Evolutionary conservation across 2,888 invertebrate species (phyloP).

Genomic region (Cryptosula pallasiana): DNA sequence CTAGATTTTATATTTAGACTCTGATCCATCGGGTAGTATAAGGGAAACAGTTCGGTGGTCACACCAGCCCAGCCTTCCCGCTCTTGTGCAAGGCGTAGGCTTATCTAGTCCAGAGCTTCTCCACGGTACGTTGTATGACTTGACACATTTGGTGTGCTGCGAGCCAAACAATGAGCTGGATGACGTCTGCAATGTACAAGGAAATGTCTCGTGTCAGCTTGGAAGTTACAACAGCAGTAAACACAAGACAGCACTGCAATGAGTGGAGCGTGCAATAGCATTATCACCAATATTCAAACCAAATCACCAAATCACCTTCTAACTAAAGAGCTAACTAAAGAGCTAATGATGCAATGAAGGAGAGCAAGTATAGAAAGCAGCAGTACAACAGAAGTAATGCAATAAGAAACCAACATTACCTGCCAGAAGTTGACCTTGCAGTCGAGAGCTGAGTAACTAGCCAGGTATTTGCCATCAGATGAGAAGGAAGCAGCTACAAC

Average conservation of each 20-base stretch:
- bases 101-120: conserved; percentile 22
- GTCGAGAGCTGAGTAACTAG: conserved; percentile 89
- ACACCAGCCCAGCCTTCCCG: conserved; percentile 75
- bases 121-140: conserved; percentile 70
- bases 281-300: background rate
- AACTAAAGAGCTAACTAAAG: no score
- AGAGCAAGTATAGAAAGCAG: no score
- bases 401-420: no score
- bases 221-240: no score
- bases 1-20: conserved; percentile 53
- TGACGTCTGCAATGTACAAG: conserved; percentile 59
- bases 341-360: no score
- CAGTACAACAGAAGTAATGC: no score
- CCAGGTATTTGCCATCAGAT: conserved; percentile 93
- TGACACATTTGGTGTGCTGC: conserved; percentile 90
- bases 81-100: background rate
- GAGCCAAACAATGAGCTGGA: conserved; percentile 89
- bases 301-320: no score
- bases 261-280: background rate
- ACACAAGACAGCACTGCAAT: background rate
- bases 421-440: conserved; percentile 97
- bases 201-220: conserved; percentile 22
- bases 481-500: conserved; percentile 88
- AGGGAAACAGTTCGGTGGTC: conserved; percentile 86
- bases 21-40: conserved; percentile 92